Conservation (phyloP, 2,888 invertebrate species). For the Aproaerema taeniolella region DNA sequence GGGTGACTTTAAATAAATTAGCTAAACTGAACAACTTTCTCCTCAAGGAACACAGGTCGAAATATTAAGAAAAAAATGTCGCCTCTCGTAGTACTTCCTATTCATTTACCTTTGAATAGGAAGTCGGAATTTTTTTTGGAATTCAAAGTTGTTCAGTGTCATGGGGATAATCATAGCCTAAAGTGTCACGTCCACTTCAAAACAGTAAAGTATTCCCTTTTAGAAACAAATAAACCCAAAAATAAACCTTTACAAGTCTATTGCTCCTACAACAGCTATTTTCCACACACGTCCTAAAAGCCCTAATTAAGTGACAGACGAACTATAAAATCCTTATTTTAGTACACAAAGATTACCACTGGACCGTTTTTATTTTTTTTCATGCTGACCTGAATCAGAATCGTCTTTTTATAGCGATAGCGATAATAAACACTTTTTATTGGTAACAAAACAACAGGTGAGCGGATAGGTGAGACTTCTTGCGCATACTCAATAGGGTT, state of each 20-base stretch:
- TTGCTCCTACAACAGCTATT: conserved; percentile 20
- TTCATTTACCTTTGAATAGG: too few relatives aligned
- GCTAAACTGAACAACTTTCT: too few relatives aligned
- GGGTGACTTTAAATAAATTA: too few relatives aligned
- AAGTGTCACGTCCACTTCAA: too few relatives aligned
- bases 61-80: too few relatives aligned
- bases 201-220: too few relatives aligned
- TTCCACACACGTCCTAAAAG: conserved; percentile 32
- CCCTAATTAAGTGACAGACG: conserved; percentile 51
- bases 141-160: too few relatives aligned
- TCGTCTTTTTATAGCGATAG: conserved; percentile 40
- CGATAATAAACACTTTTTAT: conserved; percentile 57
- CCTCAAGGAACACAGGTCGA: too few relatives aligned
- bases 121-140: too few relatives aligned
- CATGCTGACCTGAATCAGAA: conserved; percentile 50
- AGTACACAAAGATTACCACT: conserved; percentile 42
- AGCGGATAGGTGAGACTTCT: conserved; percentile 42
- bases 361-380: conserved; percentile 40
- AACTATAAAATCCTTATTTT: conserved; percentile 52
- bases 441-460: conserved; percentile 52
- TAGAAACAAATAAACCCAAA: too few relatives aligned
- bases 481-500: conserved; percentile 61
- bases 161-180: too few relatives aligned
- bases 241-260: conserved; percentile 26
- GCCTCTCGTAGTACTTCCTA: too few relatives aligned